Percentiles rank a stretch among this genome's conserved stretches.
phyloP scores from a whole-genome alignment of 2,888 invertebrate genomes.

The Ormyrus pomaceus region DNA sequence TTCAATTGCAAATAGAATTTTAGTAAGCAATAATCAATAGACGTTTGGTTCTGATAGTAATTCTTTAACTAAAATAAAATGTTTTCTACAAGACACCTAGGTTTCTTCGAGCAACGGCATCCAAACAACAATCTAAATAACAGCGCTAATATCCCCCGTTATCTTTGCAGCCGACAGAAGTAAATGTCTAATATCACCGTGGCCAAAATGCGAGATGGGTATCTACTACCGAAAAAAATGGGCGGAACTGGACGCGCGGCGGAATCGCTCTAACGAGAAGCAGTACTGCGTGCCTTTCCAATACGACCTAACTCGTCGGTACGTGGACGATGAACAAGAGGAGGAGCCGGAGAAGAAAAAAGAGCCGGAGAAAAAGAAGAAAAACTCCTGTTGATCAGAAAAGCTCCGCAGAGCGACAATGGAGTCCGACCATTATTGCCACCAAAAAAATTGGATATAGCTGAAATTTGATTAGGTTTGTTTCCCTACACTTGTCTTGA shows the following conservation, averaged over 20 bases:
- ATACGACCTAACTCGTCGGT: constrained; percentile 47
- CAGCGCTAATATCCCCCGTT: too few species aligned
- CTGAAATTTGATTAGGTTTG: too few species aligned
- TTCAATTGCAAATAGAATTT: too few species aligned
- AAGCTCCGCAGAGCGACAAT: neutral
- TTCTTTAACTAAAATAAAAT: too few species aligned
- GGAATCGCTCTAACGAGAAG: neutral
- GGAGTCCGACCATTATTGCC: too few species aligned
- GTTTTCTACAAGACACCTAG: too few species aligned
- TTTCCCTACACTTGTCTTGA: too few species aligned
- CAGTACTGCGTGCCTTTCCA: constrained; percentile 49
- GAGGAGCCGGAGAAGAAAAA: neutral
- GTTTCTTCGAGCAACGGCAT: too few species aligned
- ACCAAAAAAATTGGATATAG: too few species aligned
- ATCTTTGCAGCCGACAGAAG: constrained; percentile 5
- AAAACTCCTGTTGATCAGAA: neutral
- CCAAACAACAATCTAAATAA: too few species aligned
- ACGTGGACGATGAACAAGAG: constrained; percentile 21
- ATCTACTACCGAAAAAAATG: constrained; percentile 52
- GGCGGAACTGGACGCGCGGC: constrained; percentile 5
- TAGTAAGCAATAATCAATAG: too few species aligned
- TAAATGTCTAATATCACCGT: constrained; percentile 57
- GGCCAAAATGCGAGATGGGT: constrained; percentile 59
- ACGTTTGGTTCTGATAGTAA: too few species aligned
- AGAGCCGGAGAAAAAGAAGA: neutral